Evolutionary conservation across 2,888 invertebrate species (phyloP).

Genomic region (Cyrtodaria siliqua): DNA sequence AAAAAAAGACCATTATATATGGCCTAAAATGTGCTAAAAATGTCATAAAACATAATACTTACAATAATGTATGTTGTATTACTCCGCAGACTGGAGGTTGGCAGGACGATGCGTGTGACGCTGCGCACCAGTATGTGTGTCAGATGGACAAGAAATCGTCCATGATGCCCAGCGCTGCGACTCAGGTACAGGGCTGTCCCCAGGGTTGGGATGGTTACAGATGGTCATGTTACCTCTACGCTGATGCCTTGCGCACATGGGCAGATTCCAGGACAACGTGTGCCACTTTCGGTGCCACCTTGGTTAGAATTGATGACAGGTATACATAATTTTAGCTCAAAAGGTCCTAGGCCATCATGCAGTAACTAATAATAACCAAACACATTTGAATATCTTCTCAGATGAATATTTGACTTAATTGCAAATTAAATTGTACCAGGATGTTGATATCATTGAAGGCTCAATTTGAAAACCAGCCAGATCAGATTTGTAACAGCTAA

Average conservation of each 20-base stretch:
- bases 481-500: no score
- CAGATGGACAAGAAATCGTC: slow-evolving; percentile 69
- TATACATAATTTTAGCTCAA: no score
- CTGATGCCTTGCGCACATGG: slow-evolving; percentile 64
- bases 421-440: no score
- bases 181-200: slow-evolving; percentile 49
- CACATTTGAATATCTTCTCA: no score
- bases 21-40: no score
- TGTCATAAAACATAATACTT: no score
- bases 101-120: slow-evolving; percentile 74
- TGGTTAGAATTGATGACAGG: slow-evolving; percentile 72
- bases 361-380: no score
- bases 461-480: no score
- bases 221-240: slow-evolving; percentile 71
- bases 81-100: slow-evolving; percentile 71
- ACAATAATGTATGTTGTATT: neutral
- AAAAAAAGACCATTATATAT: no score
- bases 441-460: no score
- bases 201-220: slow-evolving; percentile 71
- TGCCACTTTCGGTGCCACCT: slow-evolving; percentile 58
- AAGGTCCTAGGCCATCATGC: no score
- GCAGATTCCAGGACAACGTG: slow-evolving; percentile 62
- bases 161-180: slow-evolving; percentile 53
- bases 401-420: no score
- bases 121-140: slow-evolving; percentile 71